Conservation (phyloP, 2,797 vertebrate species). For the Gadopsis marmoratus region DNA sequence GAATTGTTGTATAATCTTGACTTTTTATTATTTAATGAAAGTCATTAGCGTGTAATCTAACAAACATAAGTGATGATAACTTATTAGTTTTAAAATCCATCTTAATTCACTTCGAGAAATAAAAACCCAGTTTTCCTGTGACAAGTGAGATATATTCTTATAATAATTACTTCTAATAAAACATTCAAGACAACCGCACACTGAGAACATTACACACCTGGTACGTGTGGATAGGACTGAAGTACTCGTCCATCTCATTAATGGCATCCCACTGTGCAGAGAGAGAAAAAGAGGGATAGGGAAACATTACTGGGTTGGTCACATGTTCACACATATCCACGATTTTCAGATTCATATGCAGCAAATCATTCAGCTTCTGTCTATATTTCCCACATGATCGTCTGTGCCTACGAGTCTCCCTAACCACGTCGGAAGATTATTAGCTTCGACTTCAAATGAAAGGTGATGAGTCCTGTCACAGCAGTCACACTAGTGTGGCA, state of each 20-base stretch:
- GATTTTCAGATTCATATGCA: conserved; percentile 43
- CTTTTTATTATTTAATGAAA: neutral
- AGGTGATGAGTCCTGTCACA: conserved; percentile 32
- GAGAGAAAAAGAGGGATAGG: conserved; percentile 29
- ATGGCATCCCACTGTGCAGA: conserved; percentile 94
- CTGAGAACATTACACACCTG: conserved; percentile 92
- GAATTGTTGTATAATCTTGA: neutral
- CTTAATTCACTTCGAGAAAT: neutral
- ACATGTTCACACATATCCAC: conserved; percentile 24
- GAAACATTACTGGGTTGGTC: conserved; percentile 38
- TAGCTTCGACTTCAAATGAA: conserved; percentile 57
- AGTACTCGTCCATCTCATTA: conserved; percentile 98
- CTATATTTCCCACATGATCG: conserved; percentile 44
- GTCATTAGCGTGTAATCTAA: neutral
- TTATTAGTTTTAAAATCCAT: conserved; percentile 2
- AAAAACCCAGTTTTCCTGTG: neutral
- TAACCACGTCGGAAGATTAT: conserved; percentile 45
- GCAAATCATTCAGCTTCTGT: conserved; percentile 23
- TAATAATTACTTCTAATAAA: conserved; percentile 26
- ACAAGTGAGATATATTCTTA: conserved; percentile 20
- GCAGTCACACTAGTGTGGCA: conserved; percentile 7
- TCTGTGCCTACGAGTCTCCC: conserved; percentile 15
- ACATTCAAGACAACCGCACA: neutral
- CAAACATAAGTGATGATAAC: neutral
- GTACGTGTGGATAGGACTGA: conserved; percentile 97